These are phyloP conservation scores for Conomelus anceps DNA, from an alignment of 2,888 invertebrate species.

Conservation along the genomic window DNA sequence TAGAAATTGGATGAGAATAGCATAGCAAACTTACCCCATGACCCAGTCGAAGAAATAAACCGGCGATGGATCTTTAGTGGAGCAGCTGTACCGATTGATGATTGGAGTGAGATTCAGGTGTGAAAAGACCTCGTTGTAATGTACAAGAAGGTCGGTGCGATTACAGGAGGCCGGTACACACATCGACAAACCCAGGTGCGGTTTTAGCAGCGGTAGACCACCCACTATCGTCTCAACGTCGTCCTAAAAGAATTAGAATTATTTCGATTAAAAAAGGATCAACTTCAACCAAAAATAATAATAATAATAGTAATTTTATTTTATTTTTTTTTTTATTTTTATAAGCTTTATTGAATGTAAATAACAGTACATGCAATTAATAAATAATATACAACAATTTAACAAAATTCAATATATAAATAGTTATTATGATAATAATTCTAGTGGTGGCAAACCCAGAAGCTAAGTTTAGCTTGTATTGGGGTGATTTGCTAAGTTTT, in stretches of 20 bases:
- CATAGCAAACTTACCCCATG: background rate
- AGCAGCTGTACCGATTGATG: background rate
- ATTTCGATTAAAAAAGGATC: background rate
- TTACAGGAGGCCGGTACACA: background rate
- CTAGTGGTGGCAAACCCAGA: no score
- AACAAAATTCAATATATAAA: no score
- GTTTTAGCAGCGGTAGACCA: background rate
- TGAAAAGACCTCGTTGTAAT: background rate
- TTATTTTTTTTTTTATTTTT: no score
- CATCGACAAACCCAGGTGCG: background rate
- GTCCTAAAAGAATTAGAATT: background rate
- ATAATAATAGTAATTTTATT: no score
- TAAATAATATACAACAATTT: no score
- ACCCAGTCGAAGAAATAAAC: background rate
- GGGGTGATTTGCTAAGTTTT: no score
- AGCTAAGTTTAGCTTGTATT: no score
- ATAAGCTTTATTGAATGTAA: no score
- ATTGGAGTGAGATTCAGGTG: slow-evolving; percentile 1
- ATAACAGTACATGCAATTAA: no score
- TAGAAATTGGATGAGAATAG: no score
- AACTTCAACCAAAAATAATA: background rate
- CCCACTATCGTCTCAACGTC: slow-evolving; percentile 2
- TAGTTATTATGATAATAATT: no score
- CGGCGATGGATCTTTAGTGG: background rate
- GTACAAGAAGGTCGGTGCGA: background rate